These are phyloP conservation scores for Ceratitis capitata DNA, from an alignment of 1,140 invertebrate genomes.

Conservation along the genomic window DNA sequence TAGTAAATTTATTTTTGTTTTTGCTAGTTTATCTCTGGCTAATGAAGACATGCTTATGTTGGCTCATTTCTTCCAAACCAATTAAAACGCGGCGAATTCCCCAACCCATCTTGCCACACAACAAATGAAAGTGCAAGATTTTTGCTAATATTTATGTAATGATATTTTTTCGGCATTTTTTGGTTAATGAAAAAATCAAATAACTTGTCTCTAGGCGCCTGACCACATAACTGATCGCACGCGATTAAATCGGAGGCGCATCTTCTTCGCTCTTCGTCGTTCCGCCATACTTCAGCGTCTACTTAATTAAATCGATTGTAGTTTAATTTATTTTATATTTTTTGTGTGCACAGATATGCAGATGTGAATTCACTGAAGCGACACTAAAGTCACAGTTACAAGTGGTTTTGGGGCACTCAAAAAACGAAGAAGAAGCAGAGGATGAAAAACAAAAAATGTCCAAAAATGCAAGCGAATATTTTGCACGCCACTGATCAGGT, in stretches of 20 bases:
- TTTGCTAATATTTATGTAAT: neutral
- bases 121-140: too few relatives aligned
- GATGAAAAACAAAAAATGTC: neutral
- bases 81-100: neutral
- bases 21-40: too few relatives aligned
- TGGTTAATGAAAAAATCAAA: neutral
- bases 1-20: neutral
- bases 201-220: neutral
- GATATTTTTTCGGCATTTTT: neutral
- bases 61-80: too few relatives aligned
- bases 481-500: neutral
- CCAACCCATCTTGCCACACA: too few relatives aligned
- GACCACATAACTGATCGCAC: neutral
- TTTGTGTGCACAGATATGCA: constrained; percentile 12
- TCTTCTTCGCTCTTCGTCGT: neutral
- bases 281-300: neutral
- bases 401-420: neutral
- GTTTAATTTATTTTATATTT: neutral
- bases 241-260: neutral
- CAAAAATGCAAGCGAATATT: neutral
- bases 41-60: too few relatives aligned
- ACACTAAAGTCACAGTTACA: neutral
- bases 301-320: constrained; percentile 11
- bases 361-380: neutral
- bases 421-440: neutral